phyloP scores from a whole-genome alignment of 2,888 invertebrate species.

The Ormyrus thymus region DNA sequence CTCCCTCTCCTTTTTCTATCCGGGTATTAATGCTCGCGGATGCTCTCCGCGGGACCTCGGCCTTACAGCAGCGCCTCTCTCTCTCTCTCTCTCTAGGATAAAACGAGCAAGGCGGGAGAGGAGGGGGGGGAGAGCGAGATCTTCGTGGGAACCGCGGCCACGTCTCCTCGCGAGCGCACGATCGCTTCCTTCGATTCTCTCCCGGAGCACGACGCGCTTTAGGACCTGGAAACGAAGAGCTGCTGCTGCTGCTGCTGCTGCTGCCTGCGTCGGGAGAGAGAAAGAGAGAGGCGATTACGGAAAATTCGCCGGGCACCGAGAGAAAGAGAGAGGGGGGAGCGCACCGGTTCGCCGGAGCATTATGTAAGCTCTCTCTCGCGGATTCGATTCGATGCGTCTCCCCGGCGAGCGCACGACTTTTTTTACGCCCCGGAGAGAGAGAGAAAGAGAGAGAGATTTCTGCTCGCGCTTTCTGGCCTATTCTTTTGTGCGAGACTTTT shows the following conservation, averaged over 20 bases:
- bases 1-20: conserved; percentile 38
- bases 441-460: background rate
- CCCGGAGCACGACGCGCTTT: conserved; percentile 46
- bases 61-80: no score
- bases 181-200: conserved; percentile 55
- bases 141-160: conserved; percentile 65
- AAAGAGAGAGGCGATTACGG: conserved; percentile 20
- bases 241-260: conserved; percentile 17
- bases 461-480: background rate
- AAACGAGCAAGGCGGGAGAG: background rate
- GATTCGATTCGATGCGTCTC: conserved; percentile 25
- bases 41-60: background rate
- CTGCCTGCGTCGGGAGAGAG: background rate
- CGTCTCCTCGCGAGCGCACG: conserved; percentile 57
- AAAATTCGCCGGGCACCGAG: background rate
- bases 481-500: no score
- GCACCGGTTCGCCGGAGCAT: conserved; percentile 34
- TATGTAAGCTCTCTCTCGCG: conserved; percentile 35
- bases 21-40: conserved; percentile 44
- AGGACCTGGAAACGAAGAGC: conserved; percentile 47
- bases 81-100: no score
- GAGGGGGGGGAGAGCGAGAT: conserved; percentile 55
- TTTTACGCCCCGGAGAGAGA: background rate
- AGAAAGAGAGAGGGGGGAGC: background rate
- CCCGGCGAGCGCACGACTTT: background rate